Evolutionary conservation across 2,888 invertebrate species (phyloP).

Genomic region (Tetanocera ferruginea): DNA sequence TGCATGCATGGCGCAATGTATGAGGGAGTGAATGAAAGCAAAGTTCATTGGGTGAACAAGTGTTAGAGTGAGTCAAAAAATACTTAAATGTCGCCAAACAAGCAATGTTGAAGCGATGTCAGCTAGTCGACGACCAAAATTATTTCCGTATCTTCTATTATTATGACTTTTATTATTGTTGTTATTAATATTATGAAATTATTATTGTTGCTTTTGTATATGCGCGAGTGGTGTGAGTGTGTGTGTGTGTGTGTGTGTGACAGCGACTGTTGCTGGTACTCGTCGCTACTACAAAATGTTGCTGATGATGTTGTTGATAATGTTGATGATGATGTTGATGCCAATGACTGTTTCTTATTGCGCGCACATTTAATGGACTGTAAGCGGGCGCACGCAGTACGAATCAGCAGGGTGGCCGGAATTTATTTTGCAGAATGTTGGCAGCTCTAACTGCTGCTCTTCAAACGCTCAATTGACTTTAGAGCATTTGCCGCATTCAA

Average conservation of each 20-base stretch:
- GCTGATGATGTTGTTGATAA: background rate
- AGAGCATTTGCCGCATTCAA: constrained; percentile 8
- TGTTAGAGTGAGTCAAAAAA: constrained; percentile 1
- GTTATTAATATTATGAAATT: constrained; percentile 54
- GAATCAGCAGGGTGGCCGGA: background rate
- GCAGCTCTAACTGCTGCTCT: background rate
- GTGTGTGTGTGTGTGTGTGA: constrained; percentile 20
- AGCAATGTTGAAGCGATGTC: background rate
- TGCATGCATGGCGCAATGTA: background rate
- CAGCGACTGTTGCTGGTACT: constrained; percentile 18
- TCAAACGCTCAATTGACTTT: constrained; percentile 24
- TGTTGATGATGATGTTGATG: constrained; percentile 36
- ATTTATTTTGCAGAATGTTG: background rate
- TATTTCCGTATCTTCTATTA: constrained; percentile 55
- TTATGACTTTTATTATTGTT: constrained; percentile 61
- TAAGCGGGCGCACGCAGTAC: constrained; percentile 14
- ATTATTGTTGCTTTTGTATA: constrained; percentile 1
- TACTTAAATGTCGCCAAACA: background rate
- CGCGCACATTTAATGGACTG: constrained; percentile 37
- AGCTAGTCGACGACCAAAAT: constrained; percentile 39
- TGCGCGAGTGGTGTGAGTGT: background rate
- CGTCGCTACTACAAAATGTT: constrained; percentile 37
- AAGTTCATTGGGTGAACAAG: background rate
- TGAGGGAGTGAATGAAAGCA: background rate
- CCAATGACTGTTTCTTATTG: constrained; percentile 10